Evolutionary conservation across 2,113 vertebrate species (phyloP), one percentile per base, ranked within the genome.

Genomic region (Seriola aureovittata): DNA sequence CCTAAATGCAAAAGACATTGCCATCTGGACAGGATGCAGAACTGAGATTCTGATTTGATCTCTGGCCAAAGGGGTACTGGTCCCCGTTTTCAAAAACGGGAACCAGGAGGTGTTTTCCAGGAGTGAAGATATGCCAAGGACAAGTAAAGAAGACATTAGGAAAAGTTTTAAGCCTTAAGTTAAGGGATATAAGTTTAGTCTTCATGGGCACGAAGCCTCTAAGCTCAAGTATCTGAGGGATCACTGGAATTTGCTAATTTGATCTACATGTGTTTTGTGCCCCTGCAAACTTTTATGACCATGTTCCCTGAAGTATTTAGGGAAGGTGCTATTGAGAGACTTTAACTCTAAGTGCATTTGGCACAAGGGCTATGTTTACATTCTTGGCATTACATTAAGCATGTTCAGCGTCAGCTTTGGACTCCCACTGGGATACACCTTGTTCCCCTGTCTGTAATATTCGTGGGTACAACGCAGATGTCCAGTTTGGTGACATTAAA

Each of bases 381-480:
- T 73, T 72, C 62, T 76, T 59, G 60, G 62, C 77, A 52, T 62
- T 36, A 44, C 55, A 79, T 55, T 60, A 64, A 32, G 68, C 40
- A 77, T 46, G 12, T 70, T 66, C 36, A 17, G 10, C 25, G 62
- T 38, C 77, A 17, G 23, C 68, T 32, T 17, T 54, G 52, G 21
- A 69, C 32, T 60, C 34, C 54, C 25, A 40, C 59, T 29, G 23
- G 58, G 40, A 54, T 64, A 50, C 19, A 5, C 42, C 74, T n/a
- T 57, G n/a, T 12, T 16, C 55, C 32, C 6, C 42, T 70, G 58
- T 62, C 52, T 32, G 75, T 57, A 9, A 62, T 71, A 60, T 86
- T 63, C 0, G 1, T 42, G 64, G 25, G 42, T 7, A 44, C 12
- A 12, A 44, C 25, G 5, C 46, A 63, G 40, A 29, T 29, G 29